phyloP scores from a whole-genome alignment of 2,113 vertebrate genomes.

The Campylomormyrus numenius region DNA sequence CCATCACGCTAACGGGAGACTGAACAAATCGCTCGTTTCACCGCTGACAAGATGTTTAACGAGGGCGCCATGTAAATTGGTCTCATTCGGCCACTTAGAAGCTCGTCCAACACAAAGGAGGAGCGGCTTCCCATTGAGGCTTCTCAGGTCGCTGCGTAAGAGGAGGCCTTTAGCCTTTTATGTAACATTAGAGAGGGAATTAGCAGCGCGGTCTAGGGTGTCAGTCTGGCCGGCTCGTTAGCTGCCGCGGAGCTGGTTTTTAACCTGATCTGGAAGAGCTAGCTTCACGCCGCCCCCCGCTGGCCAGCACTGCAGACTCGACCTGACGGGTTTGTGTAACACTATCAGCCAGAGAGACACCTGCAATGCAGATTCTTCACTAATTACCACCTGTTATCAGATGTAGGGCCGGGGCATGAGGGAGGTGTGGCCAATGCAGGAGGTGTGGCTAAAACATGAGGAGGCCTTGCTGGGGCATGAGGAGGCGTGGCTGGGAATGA shows the following conservation, averaged over 20 bases:
- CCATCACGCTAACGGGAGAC: background rate
- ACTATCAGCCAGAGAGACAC: background rate
- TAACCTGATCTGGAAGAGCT: background rate
- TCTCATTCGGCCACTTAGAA: background rate
- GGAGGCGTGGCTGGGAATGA: background rate
- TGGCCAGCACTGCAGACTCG: background rate
- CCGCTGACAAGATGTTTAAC: background rate
- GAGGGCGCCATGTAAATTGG: background rate
- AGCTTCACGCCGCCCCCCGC: background rate
- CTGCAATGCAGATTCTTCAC: background rate
- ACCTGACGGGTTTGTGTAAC: background rate
- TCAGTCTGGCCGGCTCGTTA: background rate
- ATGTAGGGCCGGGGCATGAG: background rate
- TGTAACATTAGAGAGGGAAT: slow-evolving; percentile 7
- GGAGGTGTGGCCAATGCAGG: background rate
- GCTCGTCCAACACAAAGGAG: background rate
- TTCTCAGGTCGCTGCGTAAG: background rate
- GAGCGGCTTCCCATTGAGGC: background rate
- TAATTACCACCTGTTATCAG: slow-evolving; percentile 1
- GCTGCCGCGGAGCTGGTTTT: background rate
- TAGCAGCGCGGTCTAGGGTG: background rate
- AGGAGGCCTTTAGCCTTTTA: background rate
- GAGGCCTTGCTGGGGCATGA: background rate
- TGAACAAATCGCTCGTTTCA: background rate
- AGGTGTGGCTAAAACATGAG: too few species aligned